Conservation (phyloP, 2,797 vertebrate species). For the Nothura maculosa region DNA sequence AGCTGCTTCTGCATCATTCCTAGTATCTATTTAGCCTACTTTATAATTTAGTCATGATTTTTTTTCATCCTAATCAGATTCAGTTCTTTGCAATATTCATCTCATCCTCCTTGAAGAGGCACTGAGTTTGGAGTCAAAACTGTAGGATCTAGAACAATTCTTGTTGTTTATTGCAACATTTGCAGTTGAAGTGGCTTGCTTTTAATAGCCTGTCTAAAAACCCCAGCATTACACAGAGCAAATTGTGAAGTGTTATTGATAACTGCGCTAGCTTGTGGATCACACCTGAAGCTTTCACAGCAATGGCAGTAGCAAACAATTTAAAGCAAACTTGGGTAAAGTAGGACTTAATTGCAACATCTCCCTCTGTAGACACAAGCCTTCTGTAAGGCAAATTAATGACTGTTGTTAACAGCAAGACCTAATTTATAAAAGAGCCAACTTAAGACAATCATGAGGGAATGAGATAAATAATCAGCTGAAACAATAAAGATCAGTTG, state of each 20-base stretch:
- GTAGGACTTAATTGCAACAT: background rate
- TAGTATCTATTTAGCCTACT: background rate
- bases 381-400: conserved; percentile 29
- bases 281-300: background rate
- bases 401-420: background rate
- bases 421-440: conserved; percentile 12
- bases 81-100: background rate
- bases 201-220: background rate
- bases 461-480: conserved; percentile 40
- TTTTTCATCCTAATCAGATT: background rate
- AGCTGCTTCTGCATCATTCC: background rate
- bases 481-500: conserved; percentile 11
- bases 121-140: background rate
- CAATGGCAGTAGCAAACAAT: background rate
- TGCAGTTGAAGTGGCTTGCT: background rate
- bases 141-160: background rate
- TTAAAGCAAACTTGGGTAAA: background rate
- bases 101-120: background rate
- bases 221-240: background rate
- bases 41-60: background rate
- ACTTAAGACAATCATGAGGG: conserved; percentile 4
- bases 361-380: background rate
- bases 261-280: background rate
- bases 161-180: background rate
- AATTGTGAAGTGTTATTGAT: background rate